Conservation (phyloP, 2,797 vertebrate genomes). For the Mionectes olivaceus region DNA sequence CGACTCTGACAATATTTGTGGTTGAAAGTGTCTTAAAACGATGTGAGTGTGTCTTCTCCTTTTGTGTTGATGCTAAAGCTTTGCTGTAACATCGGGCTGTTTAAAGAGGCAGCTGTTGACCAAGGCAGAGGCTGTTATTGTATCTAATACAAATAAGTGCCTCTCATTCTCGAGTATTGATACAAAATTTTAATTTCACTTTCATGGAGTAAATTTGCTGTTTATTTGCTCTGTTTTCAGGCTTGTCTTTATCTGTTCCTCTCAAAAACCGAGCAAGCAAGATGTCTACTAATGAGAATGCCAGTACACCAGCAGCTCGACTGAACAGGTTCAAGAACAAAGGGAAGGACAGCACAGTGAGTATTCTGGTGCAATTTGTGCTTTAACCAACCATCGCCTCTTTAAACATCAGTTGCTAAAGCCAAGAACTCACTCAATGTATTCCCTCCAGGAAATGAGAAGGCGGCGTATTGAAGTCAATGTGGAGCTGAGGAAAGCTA, state of each 20-base stretch:
- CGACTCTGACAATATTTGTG: background rate
- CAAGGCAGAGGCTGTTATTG: background rate
- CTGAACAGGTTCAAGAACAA: slow-evolving; percentile 97
- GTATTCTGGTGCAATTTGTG: slow-evolving; percentile 27
- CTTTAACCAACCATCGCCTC: background rate
- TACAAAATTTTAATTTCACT: background rate
- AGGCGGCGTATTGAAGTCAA: slow-evolving; percentile 92
- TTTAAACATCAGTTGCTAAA: background rate
- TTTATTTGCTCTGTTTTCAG: background rate
- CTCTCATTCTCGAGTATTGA: rapidly evolving
- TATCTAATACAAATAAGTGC: background rate
- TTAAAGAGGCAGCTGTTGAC: background rate
- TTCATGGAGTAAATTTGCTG: background rate
- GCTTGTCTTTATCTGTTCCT: background rate
- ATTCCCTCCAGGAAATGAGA: slow-evolving; percentile 84
- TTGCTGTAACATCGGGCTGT: background rate
- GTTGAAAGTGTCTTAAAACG: background rate
- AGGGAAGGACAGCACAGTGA: slow-evolving; percentile 91
- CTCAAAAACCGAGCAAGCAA: slow-evolving; percentile 28
- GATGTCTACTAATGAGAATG: slow-evolving; percentile 88
- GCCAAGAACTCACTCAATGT: background rate
- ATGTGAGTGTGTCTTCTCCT: background rate
- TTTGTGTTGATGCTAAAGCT: background rate
- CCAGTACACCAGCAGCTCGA: slow-evolving; percentile 80
- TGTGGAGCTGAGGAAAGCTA: slow-evolving; percentile 96